Conservation (phyloP, 2,113 vertebrate genomes). For the Microcebus ravelobensis region DNA sequence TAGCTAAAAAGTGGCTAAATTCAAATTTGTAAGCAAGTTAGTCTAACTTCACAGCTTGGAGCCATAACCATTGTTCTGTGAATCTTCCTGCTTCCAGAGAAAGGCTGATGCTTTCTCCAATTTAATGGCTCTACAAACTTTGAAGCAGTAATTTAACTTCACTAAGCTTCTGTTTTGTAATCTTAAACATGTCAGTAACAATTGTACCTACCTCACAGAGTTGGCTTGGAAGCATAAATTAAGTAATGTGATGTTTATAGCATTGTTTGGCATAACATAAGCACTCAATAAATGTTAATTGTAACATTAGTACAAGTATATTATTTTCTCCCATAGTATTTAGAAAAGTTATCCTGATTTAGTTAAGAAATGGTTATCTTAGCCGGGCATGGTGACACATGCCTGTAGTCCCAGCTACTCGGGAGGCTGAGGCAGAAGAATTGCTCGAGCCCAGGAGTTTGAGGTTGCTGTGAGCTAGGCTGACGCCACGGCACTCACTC, state of each 20-base stretch:
- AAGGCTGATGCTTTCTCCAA: neutral
- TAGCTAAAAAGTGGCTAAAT: neutral
- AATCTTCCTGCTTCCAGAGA: neutral
- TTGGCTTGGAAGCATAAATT: slow-evolving; percentile 33
- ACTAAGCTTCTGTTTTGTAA: neutral
- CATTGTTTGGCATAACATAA: neutral
- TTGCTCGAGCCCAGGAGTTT: too few relatives aligned
- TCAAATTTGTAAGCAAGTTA: neutral
- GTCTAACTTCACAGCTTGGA: neutral
- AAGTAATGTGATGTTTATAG: neutral
- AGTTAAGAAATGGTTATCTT: slow-evolving; percentile 8
- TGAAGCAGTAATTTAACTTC: neutral
- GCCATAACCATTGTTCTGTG: neutral
- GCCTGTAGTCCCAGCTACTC: too few relatives aligned
- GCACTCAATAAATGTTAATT: neutral
- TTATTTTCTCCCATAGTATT: slow-evolving; percentile 8
- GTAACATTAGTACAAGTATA: neutral
- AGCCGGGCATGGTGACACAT: too few relatives aligned
- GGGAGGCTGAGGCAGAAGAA: too few relatives aligned
- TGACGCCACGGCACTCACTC: too few relatives aligned
- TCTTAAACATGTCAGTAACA: neutral
- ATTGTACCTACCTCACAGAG: neutral
- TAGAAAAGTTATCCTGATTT: neutral
- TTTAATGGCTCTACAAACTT: neutral
- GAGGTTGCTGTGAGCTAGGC: too few relatives aligned